phyloP scores from a whole-genome alignment of 1,140 invertebrate species.

The Zaprionus kolodkinae region DNA sequence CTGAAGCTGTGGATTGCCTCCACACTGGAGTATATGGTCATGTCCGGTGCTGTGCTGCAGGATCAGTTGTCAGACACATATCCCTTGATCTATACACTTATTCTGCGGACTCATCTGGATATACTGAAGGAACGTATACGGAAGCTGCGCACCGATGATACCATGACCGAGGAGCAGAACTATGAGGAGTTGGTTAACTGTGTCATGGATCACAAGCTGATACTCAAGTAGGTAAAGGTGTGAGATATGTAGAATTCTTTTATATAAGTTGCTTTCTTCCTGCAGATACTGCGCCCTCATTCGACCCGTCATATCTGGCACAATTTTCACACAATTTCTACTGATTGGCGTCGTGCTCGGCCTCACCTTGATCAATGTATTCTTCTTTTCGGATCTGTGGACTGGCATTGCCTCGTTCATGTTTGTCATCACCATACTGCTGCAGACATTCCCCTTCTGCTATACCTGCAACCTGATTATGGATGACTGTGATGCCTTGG shows the following conservation, averaged over 20 bases:
- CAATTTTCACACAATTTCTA: conserved; percentile 67
- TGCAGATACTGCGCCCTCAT: conserved; percentile 56
- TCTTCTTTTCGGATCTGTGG: conserved; percentile 68
- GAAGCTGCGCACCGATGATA: conserved; percentile 39
- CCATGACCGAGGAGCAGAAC: conserved; percentile 51
- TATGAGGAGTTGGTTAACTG: conserved; percentile 61
- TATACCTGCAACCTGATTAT: conserved; percentile 71
- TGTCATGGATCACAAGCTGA: conserved; percentile 61
- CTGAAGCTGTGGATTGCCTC: conserved; percentile 56
- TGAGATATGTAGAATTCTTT: neutral
- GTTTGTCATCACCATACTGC: conserved; percentile 59
- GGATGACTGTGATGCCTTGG: conserved; percentile 60
- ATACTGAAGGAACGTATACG: conserved; percentile 57
- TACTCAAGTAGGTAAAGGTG: conserved; percentile 36
- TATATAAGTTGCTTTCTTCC: neutral
- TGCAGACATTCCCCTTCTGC: conserved; percentile 70
- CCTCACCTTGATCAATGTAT: conserved; percentile 65
- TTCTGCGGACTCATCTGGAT: conserved; percentile 54
- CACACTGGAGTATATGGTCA: conserved; percentile 56
- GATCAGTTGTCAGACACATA: conserved; percentile 61
- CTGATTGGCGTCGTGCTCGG: conserved; percentile 61
- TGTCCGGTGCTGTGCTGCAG: conserved; percentile 62
- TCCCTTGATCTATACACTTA: conserved; percentile 58
- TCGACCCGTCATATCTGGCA: conserved; percentile 64
- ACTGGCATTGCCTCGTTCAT: conserved; percentile 62